Conservation (phyloP, 2,113 vertebrate species). For the Myotis brandtii region DNA sequence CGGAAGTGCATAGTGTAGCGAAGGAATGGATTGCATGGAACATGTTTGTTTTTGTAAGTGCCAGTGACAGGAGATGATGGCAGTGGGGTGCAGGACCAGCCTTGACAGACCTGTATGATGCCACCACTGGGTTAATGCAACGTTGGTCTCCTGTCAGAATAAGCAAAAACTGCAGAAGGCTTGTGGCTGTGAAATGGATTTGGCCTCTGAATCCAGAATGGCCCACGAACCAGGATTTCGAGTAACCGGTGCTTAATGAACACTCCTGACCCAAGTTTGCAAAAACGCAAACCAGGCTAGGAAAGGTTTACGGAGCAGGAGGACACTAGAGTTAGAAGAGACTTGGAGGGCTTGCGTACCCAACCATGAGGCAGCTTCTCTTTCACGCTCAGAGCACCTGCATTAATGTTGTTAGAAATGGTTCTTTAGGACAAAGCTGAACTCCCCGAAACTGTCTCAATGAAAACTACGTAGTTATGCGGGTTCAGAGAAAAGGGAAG, state of each 20-base stretch:
- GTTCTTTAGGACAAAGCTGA: background rate
- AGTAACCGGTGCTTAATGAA: constrained; percentile 57
- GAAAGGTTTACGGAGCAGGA: background rate
- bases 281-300: background rate
- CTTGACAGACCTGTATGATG: background rate
- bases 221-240: constrained; percentile 41
- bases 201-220: constrained; percentile 33
- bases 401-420: background rate
- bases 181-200: constrained; percentile 33
- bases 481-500: background rate
- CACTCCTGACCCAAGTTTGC: constrained; percentile 36
- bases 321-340: background rate
- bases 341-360: background rate
- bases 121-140: constrained; percentile 45
- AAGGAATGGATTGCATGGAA: constrained; percentile 12
- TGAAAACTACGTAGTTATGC: background rate
- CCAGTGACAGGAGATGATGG: background rate
- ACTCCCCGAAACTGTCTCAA: background rate
- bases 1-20: background rate
- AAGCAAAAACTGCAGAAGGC: constrained; percentile 66
- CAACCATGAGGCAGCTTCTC: background rate
- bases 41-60: constrained; percentile 1
- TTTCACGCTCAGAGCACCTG: background rate
- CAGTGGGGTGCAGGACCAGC: constrained; percentile 25
- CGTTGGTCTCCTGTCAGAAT: constrained; percentile 47